These are phyloP conservation scores for Odontocerum albicorne DNA, from an alignment of 2,888 invertebrate species.

Conservation along the genomic window DNA sequence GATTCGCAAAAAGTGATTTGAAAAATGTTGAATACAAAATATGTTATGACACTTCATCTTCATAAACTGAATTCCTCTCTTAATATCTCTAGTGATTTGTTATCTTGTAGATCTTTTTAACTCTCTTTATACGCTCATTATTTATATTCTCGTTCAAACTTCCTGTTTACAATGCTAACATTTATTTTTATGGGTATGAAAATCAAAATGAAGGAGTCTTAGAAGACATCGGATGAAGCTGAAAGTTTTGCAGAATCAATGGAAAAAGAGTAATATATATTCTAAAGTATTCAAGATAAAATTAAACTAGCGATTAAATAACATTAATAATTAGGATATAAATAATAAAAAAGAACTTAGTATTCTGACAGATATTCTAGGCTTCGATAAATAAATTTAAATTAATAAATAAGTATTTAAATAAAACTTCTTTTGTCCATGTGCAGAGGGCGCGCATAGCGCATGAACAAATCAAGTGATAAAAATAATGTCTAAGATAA, in stretches of 20 bases:
- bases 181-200: conserved; percentile 2
- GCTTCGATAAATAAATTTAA: conserved; percentile 20
- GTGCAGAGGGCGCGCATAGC: conserved; percentile 18
- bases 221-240: not conserved
- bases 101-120: conserved; percentile 11
- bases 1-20: too few species aligned
- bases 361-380: conserved; percentile 18
- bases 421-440: conserved; percentile 13
- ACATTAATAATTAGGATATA: conserved; percentile 3
- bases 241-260: conserved; percentile 7
- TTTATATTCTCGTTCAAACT: too few species aligned
- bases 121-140: conserved; percentile 12
- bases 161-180: too few species aligned
- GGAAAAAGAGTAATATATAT: conserved; percentile 32
- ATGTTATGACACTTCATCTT: too few species aligned
- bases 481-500: conserved; percentile 1
- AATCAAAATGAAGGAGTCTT: conserved; percentile 9
- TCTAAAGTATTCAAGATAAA: conserved; percentile 35
- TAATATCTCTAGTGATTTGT: conserved; percentile 5
- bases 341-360: conserved; percentile 13
- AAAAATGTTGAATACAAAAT: too few species aligned
- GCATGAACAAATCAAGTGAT: conserved; percentile 14
- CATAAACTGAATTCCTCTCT: too few species aligned
- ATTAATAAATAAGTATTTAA: conserved; percentile 15
- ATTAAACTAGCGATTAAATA: conserved; percentile 16